These are phyloP conservation scores for Homarus gammarus DNA, from an alignment of 2,888 invertebrate genomes.

Conservation along the genomic window DNA sequence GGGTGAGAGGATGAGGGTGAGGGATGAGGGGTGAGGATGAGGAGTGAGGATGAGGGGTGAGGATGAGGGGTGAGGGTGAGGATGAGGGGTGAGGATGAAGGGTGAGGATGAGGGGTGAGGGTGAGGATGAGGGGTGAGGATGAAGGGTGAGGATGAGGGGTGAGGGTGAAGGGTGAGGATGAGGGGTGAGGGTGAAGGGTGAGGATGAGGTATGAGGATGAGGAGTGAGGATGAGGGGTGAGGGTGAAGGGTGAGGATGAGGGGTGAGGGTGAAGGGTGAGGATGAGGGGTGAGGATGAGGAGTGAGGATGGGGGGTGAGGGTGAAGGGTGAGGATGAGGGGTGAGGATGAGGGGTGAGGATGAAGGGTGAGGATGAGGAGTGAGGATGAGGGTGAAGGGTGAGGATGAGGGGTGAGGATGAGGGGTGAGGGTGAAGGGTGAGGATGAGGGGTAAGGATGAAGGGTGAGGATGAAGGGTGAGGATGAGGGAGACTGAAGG, in stretches of 20 bases:
- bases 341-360: slow-evolving; percentile 21
- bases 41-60: not conserved
- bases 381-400: not conserved
- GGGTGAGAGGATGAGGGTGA: not conserved
- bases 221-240: not conserved
- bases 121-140: too few species aligned
- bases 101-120: not conserved
- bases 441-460: too few species aligned
- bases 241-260: too few species aligned
- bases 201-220: too few species aligned
- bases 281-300: not conserved
- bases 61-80: too few species aligned
- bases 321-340: too few species aligned
- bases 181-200: not conserved
- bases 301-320: too few species aligned
- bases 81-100: too few species aligned
- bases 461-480: too few species aligned
- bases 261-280: not conserved
- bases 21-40: not conserved
- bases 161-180: too few species aligned
- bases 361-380: slow-evolving; percentile 10
- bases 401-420: too few species aligned
- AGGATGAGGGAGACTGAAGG: slow-evolving; percentile 18
- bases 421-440: not conserved
- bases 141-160: too few species aligned